A percentile compares a stretch with the other conserved stretches of the same genome.
phyloP scores from a whole-genome alignment of 2,113 vertebrate genomes.

The Platichthys stellatus region DNA sequence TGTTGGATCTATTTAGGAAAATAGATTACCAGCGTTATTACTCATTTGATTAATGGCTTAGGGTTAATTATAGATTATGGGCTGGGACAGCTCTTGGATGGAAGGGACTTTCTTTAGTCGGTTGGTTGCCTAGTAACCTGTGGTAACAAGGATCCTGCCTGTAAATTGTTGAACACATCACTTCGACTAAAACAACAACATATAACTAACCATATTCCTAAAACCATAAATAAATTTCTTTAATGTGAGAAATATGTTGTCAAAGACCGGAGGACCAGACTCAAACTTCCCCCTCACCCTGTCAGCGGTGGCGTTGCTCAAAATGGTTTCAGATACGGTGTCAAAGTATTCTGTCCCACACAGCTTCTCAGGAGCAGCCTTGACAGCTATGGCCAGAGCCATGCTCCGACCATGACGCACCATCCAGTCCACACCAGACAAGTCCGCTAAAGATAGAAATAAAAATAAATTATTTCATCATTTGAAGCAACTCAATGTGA shows the following conservation, averaged over 20 bases:
- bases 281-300: constrained; percentile 83
- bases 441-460: constrained; percentile 81
- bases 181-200: not conserved
- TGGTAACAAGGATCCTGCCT: not conserved
- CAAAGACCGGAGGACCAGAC: not conserved
- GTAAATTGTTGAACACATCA: not conserved
- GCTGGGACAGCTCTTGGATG: too few relatives aligned
- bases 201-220: too few relatives aligned
- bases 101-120: not conserved
- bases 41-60: too few relatives aligned
- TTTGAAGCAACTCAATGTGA: not conserved
- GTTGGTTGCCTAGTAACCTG: not conserved
- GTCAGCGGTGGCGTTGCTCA: constrained; percentile 90
- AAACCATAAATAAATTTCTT: too few relatives aligned
- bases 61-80: not conserved
- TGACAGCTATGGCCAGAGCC: constrained; percentile 91
- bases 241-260: not conserved
- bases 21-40: too few relatives aligned
- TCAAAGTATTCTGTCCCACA: constrained; percentile 85
- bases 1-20: too few relatives aligned
- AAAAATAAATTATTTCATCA: not conserved
- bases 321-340: constrained; percentile 87
- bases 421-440: constrained; percentile 99
- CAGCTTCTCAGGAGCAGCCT: constrained; percentile 86
- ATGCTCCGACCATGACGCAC: constrained; percentile 95